Base-by-base conservation (phyloP, 2,797 vertebrate genomes). In the Neopelma chrysocephalum region DNA sequence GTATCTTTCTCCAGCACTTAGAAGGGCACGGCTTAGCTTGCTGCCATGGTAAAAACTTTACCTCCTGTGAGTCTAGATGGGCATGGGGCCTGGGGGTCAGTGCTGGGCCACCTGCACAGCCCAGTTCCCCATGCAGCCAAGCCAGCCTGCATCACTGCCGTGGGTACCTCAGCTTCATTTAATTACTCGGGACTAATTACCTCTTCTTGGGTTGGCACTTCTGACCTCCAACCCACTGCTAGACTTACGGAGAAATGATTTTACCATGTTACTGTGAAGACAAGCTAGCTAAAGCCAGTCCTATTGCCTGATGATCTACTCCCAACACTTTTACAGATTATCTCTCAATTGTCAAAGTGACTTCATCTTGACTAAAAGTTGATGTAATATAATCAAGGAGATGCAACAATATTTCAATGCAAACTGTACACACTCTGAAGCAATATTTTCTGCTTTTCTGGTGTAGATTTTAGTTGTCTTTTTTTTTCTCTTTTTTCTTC, bases 401-500 rank as follows among this genome's bases (percentile, higher is more conserved):
- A 7, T 80, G 45, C 36, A 77, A 72, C 84, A 61, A 27, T 65
- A 68, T 68, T 82, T 87, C 78, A 64, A 69, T 79, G 87, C 65
- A 66, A 87, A 48, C 26, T 10, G 53, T 64, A 15, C 62, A 40
- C 57, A 87, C 81, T 93, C 96, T 83, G 42, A 91, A 82, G 66
- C 45, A 50, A 7, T 80, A 47, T 81, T 68, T 94, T 72, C 76
- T 90, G 50, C 50, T 90, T 96, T 83, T 95, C 90, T 90, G 80
- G 95, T 92, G 82, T 64, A 90, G 95, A 97, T 97, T 98, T 97
- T 98, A 97, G 97, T 96, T 93, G 91, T 96, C 91, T 96, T 95
- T 92, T 96, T 96, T 91, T 97, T 90, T 97, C 96, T 98, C 96
- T 97, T 93, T 97, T 96, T 96, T 97, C 95, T 96, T 94, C 89